A percentile compares a stretch with the other conserved stretches of the same genome.
Evolutionary conservation across 1,140 invertebrate species (phyloP).

Genomic region (Heliothis virescens): DNA sequence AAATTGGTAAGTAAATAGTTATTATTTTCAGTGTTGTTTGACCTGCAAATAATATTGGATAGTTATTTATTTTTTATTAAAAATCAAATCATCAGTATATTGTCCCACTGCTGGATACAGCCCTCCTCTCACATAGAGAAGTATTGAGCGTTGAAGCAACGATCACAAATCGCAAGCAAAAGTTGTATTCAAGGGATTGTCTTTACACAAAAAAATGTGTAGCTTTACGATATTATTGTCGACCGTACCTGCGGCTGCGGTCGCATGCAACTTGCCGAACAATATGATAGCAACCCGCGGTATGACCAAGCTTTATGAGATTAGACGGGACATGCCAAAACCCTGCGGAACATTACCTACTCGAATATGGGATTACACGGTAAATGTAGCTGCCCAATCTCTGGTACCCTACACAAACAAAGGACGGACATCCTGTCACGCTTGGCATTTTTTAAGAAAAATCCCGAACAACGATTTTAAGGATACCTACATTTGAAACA

Average conservation of each 20-base stretch:
- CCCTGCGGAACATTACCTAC: slow-evolving; percentile 52
- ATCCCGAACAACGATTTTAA: slow-evolving; percentile 5
- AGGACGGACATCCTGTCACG: slow-evolving; percentile 24
- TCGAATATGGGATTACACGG: slow-evolving; percentile 18
- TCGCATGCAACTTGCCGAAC: slow-evolving; percentile 53
- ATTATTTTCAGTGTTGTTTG: too few species aligned
- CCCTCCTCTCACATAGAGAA: too few species aligned
- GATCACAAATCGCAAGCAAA: too few species aligned
- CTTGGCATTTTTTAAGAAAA: slow-evolving; percentile 39
- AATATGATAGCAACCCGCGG: slow-evolving; percentile 56
- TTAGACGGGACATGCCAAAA: slow-evolving; percentile 59
- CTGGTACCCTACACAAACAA: slow-evolving; percentile 28
- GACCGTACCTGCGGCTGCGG: slow-evolving; percentile 57
- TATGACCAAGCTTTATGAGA: slow-evolving; percentile 65
- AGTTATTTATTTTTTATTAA: too few species aligned
- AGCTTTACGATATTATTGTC: too few species aligned
- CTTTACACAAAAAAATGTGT: neutral
- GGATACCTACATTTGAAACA: neutral
- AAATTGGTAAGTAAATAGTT: too few species aligned
- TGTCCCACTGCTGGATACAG: too few species aligned
- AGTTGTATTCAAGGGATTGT: neutral
- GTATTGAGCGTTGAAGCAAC: too few species aligned
- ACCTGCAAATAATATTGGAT: too few species aligned
- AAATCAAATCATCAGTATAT: too few species aligned
- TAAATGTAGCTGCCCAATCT: slow-evolving; percentile 32